Evolutionary conservation across 2,797 vertebrate genomes (phyloP), one percentile per base, ranked within the genome.

Genomic region (Lepus townsendii): DNA sequence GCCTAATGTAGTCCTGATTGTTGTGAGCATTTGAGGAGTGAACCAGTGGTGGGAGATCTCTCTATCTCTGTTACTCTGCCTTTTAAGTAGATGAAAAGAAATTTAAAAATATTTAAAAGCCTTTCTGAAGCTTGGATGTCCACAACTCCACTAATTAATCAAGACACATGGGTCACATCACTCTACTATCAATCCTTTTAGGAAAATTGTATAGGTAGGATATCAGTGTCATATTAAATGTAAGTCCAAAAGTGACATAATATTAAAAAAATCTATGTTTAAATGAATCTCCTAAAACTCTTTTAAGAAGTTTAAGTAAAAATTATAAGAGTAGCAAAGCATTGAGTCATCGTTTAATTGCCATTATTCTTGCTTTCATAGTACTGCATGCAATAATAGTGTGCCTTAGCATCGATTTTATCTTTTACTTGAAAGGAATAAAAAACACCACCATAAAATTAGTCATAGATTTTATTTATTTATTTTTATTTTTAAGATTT

Each of bases 401-500:
- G 26, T 30, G 52, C 75, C 32, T 92, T 86, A 65, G 1, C 19
- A 62, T 22, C 42, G 38, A 24, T 71, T 8, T 4, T 83, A 22
- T 66, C 50, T 83, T 93, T 8, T 42, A 93, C 42, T 30, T 79
- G 71, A 75, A 93, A 91, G 68, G 52, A 84, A 68, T 57, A 93
- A 76, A 38, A 90, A 88, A 57, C 16, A 73, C 17, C 19, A 62
- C 19, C 26, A 26, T 84, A 84, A 93, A 80, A 76, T 47, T 73
- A 54, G 84, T 66, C 16, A 60, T 60, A 52, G n/a, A 35, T 78
- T 82, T 83, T 22, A 68, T 47, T 47, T 47, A 47, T 47, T 47
- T 47, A 47, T 47, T 47, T 47, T 47, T 47, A 47, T 47, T 47
- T 47, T 47, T 47, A 47, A 47, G 42, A 47, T 47, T 47, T 47